These are phyloP conservation scores for Nymphicus hollandicus DNA, from an alignment of 2,113 vertebrate species.

Conservation along the genomic window DNA sequence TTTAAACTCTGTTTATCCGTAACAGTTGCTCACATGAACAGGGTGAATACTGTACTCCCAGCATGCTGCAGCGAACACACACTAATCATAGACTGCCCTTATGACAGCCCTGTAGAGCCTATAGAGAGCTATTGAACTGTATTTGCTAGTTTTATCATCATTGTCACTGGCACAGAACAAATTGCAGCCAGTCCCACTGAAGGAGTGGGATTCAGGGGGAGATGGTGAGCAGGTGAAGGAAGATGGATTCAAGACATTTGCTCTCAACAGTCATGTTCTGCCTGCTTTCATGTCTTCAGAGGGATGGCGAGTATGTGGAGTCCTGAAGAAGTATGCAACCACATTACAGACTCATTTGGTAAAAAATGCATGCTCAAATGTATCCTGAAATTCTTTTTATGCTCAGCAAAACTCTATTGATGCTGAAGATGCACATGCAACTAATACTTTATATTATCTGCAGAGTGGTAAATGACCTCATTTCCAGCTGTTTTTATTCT, in stretches of 20 bases:
- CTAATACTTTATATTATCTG: background rate
- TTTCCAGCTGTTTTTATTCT: background rate
- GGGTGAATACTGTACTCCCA: background rate
- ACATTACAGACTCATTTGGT: background rate
- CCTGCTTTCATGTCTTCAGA: background rate
- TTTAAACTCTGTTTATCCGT: background rate
- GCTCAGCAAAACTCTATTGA: background rate
- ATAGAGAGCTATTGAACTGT: rapidly evolving
- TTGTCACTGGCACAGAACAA: background rate
- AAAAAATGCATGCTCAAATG: background rate
- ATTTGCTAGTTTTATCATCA: background rate
- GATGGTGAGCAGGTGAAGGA: background rate
- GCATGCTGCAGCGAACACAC: background rate
- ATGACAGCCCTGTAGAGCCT: background rate
- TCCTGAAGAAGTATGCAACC: background rate
- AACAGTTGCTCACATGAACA: background rate
- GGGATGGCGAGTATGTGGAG: background rate
- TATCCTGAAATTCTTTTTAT: background rate
- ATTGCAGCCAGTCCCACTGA: background rate
- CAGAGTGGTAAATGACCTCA: background rate
- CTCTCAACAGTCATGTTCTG: background rate
- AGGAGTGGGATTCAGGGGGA: background rate
- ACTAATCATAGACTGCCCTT: background rate
- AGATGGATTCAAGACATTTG: background rate
- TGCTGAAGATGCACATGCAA: background rate